These are phyloP conservation scores for Epinephelus awoara DNA, from an alignment of 2,797 vertebrate species.

Conservation along the genomic window DNA sequence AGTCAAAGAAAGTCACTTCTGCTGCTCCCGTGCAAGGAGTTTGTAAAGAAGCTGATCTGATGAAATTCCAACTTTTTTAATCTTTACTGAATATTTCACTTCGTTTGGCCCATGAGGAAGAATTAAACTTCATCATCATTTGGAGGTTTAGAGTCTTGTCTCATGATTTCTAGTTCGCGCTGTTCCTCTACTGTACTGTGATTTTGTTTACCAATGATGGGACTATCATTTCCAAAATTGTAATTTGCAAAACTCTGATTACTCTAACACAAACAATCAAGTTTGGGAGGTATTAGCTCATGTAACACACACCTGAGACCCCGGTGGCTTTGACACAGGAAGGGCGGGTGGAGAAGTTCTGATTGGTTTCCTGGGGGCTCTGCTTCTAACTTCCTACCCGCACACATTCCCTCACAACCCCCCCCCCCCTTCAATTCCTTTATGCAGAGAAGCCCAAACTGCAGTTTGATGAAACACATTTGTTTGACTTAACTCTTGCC, in stretches of 20 bases:
- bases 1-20: constrained; percentile 48
- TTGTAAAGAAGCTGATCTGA: constrained; percentile 35
- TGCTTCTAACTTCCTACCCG: constrained; percentile 81
- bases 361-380: constrained; percentile 86
- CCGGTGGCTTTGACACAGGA: constrained; percentile 81
- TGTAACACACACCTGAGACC: constrained; percentile 87
- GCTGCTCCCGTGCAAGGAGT: constrained; percentile 15
- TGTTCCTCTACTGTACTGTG: constrained; percentile 52
- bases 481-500: constrained; percentile 88
- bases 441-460: constrained; percentile 86
- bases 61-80: constrained; percentile 23
- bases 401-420: constrained; percentile 83
- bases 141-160: constrained; percentile 44
- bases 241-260: constrained; percentile 82
- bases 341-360: constrained; percentile 81
- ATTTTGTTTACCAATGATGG: constrained; percentile 75
- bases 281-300: constrained; percentile 84
- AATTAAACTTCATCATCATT: constrained; percentile 52
- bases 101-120: constrained; percentile 36
- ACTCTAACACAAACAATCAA: constrained; percentile 84
- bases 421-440: constrained; percentile 74
- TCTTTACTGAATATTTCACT: constrained; percentile 45
- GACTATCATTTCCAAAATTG: constrained; percentile 79
- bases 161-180: constrained; percentile 47
- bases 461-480: constrained; percentile 89